Percentiles rank a stretch among this genome's conserved stretches.
phyloP scores from a whole-genome alignment of 53 echinoderm and acorn worm genomes.

The Paracentrotus lividus region DNA sequence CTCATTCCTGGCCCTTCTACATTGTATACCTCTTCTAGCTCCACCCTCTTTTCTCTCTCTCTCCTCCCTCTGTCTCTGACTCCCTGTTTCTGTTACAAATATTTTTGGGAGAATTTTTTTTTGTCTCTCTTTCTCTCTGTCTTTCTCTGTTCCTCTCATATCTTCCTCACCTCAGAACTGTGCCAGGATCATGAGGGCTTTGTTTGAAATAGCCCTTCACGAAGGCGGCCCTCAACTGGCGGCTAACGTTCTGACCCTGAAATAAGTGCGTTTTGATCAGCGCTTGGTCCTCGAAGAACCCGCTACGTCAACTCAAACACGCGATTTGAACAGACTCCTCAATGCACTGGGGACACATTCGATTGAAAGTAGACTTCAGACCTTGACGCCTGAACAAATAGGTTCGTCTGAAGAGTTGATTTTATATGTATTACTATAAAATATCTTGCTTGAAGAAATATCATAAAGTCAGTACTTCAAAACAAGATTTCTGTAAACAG shows the following conservation, averaged over 20 bases:
- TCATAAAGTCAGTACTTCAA: no score
- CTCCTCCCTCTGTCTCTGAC: not conserved
- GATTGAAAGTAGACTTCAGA: not conserved
- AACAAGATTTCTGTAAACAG: no score
- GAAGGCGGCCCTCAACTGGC: slow-evolving; percentile 91
- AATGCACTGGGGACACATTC: not conserved
- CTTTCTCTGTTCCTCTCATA: not conserved
- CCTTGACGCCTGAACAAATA: slow-evolving; percentile 1
- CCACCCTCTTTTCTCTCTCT: not conserved
- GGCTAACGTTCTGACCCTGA: slow-evolving; percentile 76
- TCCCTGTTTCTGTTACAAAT: not conserved
- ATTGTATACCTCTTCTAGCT: no score
- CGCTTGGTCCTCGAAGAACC: slow-evolving; percentile 87
- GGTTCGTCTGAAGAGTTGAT: not conserved
- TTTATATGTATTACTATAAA: no score
- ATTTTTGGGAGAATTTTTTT: no score
- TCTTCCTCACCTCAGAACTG: slow-evolving; percentile 75
- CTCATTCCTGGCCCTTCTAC: not conserved
- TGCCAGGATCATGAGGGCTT: slow-evolving; percentile 90
- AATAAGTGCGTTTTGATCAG: slow-evolving; percentile 89
- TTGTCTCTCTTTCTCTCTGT: not conserved
- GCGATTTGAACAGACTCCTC: slow-evolving; percentile 29
- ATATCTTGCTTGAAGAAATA: no score
- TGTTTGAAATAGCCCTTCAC: slow-evolving; percentile 93
- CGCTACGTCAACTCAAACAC: slow-evolving; percentile 87